Conservation (phyloP, 2,113 vertebrate genomes). For the Carassius auratus region DNA sequence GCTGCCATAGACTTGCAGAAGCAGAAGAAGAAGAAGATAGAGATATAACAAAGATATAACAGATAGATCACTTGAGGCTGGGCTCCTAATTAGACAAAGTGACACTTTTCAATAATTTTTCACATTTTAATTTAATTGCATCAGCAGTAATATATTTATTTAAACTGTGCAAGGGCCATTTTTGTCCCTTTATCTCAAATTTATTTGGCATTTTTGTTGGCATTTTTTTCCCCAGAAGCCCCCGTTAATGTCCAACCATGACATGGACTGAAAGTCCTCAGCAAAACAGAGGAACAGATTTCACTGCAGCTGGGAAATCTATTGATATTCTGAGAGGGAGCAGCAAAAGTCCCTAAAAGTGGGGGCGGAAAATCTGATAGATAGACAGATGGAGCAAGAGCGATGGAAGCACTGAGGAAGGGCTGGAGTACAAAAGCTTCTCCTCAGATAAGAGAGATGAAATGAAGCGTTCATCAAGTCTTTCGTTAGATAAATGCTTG, state of each 20-base stretch:
- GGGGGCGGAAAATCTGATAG: slow-evolving; percentile 70
- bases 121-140: neutral
- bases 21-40: neutral
- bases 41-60: too few relatives aligned
- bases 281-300: slow-evolving; percentile 9
- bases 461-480: slow-evolving; percentile 16
- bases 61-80: too few relatives aligned
- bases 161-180: too few relatives aligned
- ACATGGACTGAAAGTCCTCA: neutral
- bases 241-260: neutral
- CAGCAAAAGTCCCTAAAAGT: slow-evolving; percentile 70
- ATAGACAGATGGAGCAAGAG: slow-evolving; percentile 20
- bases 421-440: slow-evolving; percentile 13
- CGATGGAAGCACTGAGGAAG: slow-evolving; percentile 3
- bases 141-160: too few relatives aligned
- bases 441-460: slow-evolving; percentile 38
- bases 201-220: neutral
- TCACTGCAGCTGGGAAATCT: neutral
- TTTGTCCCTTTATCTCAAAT: too few relatives aligned
- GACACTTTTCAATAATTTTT: neutral
- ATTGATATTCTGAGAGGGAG: slow-evolving; percentile 16
- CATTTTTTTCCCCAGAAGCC: neutral
- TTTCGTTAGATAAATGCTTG: slow-evolving; percentile 16
- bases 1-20: neutral
- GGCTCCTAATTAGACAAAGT: neutral